Evolutionary conservation across 92 coral and sea anemone genomes (phyloP), one percentile per base, ranked within the genome.

Genomic region (Umimayanthus chanpuru): DNA sequence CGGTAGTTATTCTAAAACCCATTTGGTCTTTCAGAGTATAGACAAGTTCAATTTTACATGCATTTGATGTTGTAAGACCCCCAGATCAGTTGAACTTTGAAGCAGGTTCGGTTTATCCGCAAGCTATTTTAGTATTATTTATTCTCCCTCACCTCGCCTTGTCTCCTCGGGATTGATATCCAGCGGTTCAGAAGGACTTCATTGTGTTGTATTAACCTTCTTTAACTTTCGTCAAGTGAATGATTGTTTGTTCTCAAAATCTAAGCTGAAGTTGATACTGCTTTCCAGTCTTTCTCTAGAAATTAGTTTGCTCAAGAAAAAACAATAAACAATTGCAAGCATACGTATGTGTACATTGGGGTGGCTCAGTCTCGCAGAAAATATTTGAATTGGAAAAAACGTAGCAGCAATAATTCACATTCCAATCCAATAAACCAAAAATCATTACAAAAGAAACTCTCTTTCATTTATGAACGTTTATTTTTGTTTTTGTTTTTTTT

Each of bases 291-390:
- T 44, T 70, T 67, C 41, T 53, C 43, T 26, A 7, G n/a, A 50
- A 68, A 26, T 83, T 28, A 67, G 86, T 82, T 44, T 82, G 12
- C 58, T 66, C 29, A 66, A 67, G 86, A 82, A 82, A 82, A 82
- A 77, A 82, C 58, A 82, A 82, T 44, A 83, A 83, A 83, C 65
- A 70, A 47, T 26, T 83, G 49, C 25, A 36, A 81, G 39, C 76
- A 26, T n/a, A 26, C 26, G n/a, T 18, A 18, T 75, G 44, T 73
- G 43, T 73, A 39, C 68, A 61, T 61, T 61, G 5, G n/a, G 68
- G 1, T 20, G 68, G n/a, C 32, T n/a, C 73, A 73, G 16, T 29
- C 39, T 8, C 77, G 23, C 23, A 68, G 74, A 20, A 26, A 68
- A 26, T 10, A 71, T 73, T 73, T 73, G 20, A 73, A 73, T 73